Evolutionary conservation across 1,140 invertebrate genomes (phyloP), one percentile per base, ranked within the genome.

Genomic region (Drosophila sulfurigaster): DNA sequence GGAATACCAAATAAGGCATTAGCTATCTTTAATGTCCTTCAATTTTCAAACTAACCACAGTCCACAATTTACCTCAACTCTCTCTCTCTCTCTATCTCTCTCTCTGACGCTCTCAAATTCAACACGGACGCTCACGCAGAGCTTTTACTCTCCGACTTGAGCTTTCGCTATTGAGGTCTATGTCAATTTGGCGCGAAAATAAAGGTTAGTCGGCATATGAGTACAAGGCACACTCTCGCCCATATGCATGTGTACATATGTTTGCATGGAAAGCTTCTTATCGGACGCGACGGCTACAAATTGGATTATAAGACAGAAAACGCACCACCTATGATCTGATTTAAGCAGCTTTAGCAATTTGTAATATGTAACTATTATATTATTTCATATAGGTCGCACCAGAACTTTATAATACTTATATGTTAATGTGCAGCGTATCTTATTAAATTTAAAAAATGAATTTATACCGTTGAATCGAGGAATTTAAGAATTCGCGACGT

Each of bases 141-240:
- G 35, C 48, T 68, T 60, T 74, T 45, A 1, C 30, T 41, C 57
- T 60, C 49, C 4, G 16, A 41, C 13, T 8, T 16, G 11, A 54
- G 11, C 67, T 45, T 70, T 46, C 15, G 35, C 25, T 48, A 62
- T 16, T 46, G 64, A 62, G 65, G 57, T 68, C 64, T 60, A 45
- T 58, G 64, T 38, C 49, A 74, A 75, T 70, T 75, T 70, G 66
- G 72, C 72, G 72, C 66, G 58, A 75, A 75, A 75, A 64, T 51
- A 63, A 62, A 20, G 16, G 16, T 49, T 51, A 32, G 65, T n/a
- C 13, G 28, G 38, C 41, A 8, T 28, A 13, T 35, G 54, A 52
- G 48, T 41, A 4, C 20, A 43, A 13, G 13, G 43, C 25, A 11
- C 13, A 60, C 13, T 15, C 28, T 46, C 15, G 3, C 8, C 7